Evolutionary conservation across 2,888 invertebrate species (phyloP), one percentile per base, ranked within the genome.

Genomic region (Diabrotica balteata): DNA sequence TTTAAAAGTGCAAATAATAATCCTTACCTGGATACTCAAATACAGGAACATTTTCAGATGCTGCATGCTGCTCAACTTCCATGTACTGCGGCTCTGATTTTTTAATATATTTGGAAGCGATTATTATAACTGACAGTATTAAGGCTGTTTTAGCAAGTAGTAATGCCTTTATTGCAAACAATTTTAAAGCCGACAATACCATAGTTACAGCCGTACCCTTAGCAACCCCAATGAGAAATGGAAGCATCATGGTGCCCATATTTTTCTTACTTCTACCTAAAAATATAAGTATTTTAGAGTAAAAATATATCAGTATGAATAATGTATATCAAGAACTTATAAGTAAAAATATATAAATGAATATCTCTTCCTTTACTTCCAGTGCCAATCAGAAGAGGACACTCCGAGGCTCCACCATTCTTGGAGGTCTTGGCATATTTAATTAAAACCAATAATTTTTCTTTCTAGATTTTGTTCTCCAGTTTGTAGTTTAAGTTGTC

Each of bases 141-240:
- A 91, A 82, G 0, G 92, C 91, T 70, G 90, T 77, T 77, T 92
- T 92, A 59, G 91, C 90, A 55, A 91, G 86, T n/a, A 89, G 81
- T 72, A 91, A 85, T 0, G 92, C 90, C 80, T 92, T 92, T 8
- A 92, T 76, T 0, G 91, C 90, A 4, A 76, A 53, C 11, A 75
- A 22, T 61, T 78, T 77, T 42, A 75, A 58, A 9, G 69, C 53
- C 7, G 89, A 88, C 44, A 92, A 88, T 1, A 88, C 85, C 49
- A 91, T 85, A 72, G 90, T 85, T 55, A 88, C 86, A 73, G 89
- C 89, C 0, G 90, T 88, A 0, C 89, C 87, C 77, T 91, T 91
- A 17, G 83, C 91, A 10, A 63, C 89, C 44, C 91, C 92, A 75
- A 91, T 84, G 55, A 91, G 83, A 77, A 91, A 85, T 7, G 91